Base-by-base conservation (phyloP, 2,797 vertebrate genomes). In the Oreortyx pictus region DNA sequence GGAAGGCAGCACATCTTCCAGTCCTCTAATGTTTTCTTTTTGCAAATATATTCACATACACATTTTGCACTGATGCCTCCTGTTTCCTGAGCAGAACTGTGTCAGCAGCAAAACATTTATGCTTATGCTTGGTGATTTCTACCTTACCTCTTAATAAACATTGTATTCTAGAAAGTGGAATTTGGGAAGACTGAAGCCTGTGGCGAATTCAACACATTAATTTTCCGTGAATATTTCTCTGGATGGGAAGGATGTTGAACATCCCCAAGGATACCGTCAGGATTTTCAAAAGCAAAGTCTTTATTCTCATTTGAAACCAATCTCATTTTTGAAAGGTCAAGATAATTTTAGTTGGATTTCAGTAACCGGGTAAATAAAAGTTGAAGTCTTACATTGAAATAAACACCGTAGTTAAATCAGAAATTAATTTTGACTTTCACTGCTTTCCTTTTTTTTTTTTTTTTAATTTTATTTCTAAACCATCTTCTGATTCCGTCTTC, bases 221-320 rank as follows among this genome's bases (percentile, higher is more conserved):
- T 64, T 89, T 91, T 49, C 71, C 27, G 14, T 72, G 60, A 29
- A 61, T n/a, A 64, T 91, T 85, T 68, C 50, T 11, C 31, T 15
- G 33, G 13, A 9, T 61, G 57, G 16, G 27, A 60, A 88, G 23
- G 37, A 8, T 50, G 44, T 54, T 71, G 56, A 66, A 86, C 75
- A 79, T 19, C 4, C 19, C 18, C 12, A n/a, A n/a, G 43, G n/a
- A 27, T 76, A 22, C n/a, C 17, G 11, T 44, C 43, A 70, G 14
- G 5, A 60, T 87, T 95, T 90, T 72, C 72, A 60, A 65, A 86
- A 92, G 70, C 64, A 76, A 86, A 49, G 65, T 57, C 71, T 86
- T 78, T 3, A 1, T 72, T 70, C 73, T 88, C 33, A 50, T 84
- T 82, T 84, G 46, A 86, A 95, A 66, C 67, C 20, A 73, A 3